A percentile compares a stretch with the other conserved stretches of the same genome.
Evolutionary conservation across 2,797 vertebrate species (phyloP).

Genomic region (Nyctalus aviator): DNA sequence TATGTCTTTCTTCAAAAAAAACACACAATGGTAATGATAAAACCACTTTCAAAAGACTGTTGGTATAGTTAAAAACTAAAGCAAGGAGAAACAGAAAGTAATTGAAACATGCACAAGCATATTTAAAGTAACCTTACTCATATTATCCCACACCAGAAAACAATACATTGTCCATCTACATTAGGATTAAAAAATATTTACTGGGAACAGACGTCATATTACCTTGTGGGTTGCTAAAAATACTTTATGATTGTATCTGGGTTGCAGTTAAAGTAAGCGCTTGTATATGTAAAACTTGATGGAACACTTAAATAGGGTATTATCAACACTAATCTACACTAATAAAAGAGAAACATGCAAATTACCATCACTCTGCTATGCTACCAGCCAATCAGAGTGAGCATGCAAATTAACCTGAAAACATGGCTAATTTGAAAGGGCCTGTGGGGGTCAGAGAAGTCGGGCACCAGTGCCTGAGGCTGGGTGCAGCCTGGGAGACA

Average conservation of each 20-base stretch:
- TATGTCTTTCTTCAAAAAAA: neutral
- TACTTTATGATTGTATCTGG: neutral
- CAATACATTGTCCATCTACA: neutral
- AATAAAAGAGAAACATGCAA: too few relatives aligned
- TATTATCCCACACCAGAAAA: neutral
- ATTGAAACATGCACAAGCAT: neutral
- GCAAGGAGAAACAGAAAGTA: neutral
- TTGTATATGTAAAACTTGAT: neutral
- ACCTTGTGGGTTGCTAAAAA: neutral
- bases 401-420: too few relatives aligned
- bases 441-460: too few relatives aligned
- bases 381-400: too few relatives aligned
- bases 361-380: too few relatives aligned
- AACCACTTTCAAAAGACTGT: neutral
- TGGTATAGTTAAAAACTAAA: neutral
- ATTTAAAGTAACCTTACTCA: neutral
- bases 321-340: neutral
- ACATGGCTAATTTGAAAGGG: too few relatives aligned
- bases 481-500: too few relatives aligned
- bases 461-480: too few relatives aligned
- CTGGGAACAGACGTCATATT: neutral
- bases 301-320: neutral
- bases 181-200: slow-evolving; percentile 28
- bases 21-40: neutral
- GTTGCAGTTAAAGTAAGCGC: neutral